phyloP scores from a whole-genome alignment of 2,113 vertebrate species.

The Misgurnus anguillicaudatus region DNA sequence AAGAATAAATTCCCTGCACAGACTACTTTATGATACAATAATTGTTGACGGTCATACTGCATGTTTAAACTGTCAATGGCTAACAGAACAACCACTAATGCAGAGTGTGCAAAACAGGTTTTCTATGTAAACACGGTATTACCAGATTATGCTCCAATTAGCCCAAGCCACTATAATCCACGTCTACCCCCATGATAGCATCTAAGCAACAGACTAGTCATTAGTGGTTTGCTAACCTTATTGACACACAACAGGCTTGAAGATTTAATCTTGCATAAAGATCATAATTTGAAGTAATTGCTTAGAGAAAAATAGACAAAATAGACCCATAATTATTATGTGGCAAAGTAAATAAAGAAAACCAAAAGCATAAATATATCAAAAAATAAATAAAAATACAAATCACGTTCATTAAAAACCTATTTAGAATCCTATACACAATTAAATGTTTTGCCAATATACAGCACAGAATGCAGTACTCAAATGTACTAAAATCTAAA shows the following conservation, averaged over 20 bases:
- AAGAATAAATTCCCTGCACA: neutral
- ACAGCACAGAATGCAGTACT: neutral
- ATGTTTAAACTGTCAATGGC: neutral
- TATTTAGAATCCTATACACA: neutral
- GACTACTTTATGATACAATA: neutral
- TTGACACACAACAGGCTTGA: conserved; percentile 7
- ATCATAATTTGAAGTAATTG: conserved; percentile 6
- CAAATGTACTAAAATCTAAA: neutral
- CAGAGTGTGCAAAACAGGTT: neutral
- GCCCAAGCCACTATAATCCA: conserved; percentile 27
- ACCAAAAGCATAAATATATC: too few species aligned
- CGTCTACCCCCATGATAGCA: conserved; percentile 3
- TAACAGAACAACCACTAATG: neutral
- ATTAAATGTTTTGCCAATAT: neutral
- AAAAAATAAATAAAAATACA: too few species aligned
- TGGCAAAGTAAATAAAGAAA: neutral
- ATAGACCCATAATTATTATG: neutral
- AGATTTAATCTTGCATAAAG: conserved; percentile 15
- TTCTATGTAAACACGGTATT: conserved; percentile 34
- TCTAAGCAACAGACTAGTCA: neutral
- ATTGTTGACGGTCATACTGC: too few species aligned
- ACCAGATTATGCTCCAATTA: conserved; percentile 38
- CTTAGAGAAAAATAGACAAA: neutral
- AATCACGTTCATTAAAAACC: too few species aligned
- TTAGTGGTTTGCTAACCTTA: conserved; percentile 13